These are phyloP conservation scores for Eudemis profundana DNA, from an alignment of 2,888 invertebrate genomes.

Conservation along the genomic window DNA sequence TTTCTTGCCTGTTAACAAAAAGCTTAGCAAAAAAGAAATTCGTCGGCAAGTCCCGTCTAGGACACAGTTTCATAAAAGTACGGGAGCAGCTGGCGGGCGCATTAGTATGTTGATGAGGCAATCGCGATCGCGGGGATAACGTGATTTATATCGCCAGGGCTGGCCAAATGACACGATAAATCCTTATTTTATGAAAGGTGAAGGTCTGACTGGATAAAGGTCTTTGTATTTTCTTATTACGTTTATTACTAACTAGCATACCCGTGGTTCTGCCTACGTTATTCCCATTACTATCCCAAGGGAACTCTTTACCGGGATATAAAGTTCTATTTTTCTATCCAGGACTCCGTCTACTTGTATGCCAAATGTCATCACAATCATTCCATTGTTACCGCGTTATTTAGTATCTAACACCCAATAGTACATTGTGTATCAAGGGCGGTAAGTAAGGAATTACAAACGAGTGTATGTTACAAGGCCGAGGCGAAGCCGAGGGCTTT, in stretches of 20 bases:
- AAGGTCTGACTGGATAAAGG: background rate
- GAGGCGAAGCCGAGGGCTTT: too few species aligned
- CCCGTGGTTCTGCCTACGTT: too few species aligned
- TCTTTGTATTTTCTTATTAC: background rate
- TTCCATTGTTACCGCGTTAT: too few species aligned
- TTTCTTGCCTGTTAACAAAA: background rate
- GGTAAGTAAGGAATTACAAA: too few species aligned
- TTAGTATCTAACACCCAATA: too few species aligned
- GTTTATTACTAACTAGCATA: background rate
- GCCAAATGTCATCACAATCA: too few species aligned
- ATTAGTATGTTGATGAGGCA: conserved; percentile 86
- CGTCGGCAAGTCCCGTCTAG: conserved; percentile 28
- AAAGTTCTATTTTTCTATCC: too few species aligned
- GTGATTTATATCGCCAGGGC: conserved; percentile 79
- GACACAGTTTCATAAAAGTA: conserved; percentile 59
- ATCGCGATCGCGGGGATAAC: conserved; percentile 79
- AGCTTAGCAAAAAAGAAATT: conserved; percentile 1
- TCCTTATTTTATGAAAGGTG: conserved; percentile 37
- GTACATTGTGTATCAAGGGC: too few species aligned
- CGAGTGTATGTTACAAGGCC: too few species aligned
- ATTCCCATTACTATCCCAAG: too few species aligned
- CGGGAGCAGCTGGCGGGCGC: conserved; percentile 72
- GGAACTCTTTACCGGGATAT: too few species aligned
- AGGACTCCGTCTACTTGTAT: too few species aligned
- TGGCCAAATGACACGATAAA: conserved; percentile 49